Evolutionary conservation across 2,888 invertebrate genomes (phyloP), one percentile per base, ranked within the genome.

Genomic region (Lithophane semibrunnea): DNA sequence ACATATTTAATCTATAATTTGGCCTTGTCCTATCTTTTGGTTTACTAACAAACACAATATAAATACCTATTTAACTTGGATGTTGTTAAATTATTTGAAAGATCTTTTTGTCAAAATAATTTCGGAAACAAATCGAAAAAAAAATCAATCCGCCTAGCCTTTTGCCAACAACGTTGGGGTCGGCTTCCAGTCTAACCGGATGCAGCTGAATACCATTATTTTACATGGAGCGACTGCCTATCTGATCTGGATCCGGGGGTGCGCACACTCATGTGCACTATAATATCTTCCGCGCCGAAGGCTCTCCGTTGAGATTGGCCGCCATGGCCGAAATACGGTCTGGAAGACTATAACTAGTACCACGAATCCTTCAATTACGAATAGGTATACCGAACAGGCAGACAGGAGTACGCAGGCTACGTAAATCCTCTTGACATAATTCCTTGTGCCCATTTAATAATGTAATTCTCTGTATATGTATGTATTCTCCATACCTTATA

Each of bases 391-490:
- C 4, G 12, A 21, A 21, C 8, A 2, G 47, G 13, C 16, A 52
- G 24, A 52, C 44, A 63, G 16, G 42, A 63, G 10, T 9, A 54
- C 8, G 16, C 21, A 13, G 9, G 7, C 24, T 18, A 0, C 66
- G 61, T 54, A 67, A 65, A 52, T 83, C 60, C 10, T 66, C 60
- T 61, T 65, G 60, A 70, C 29, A 70, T 79, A 18, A 68, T 77
- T 66, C 79, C 69, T 52, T 80, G 80, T 56, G 21, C 60, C 47
- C 37, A 70, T 66, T 78, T 37, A 16, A n/a, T 80, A 73, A 81
- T 73, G 80, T 60, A 13, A 69, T 81, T 84, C 80, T 79, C 13
- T 61, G 3, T 52, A 21, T 21, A 8, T 52, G 52, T 18, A 21
- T 52, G 21, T 9, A 52, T 52, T 52, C 21, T 21, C 52, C 21